Evolutionary conservation across 2,797 vertebrate species (phyloP).

Genomic region (Lagorchestes hirsutus): DNA sequence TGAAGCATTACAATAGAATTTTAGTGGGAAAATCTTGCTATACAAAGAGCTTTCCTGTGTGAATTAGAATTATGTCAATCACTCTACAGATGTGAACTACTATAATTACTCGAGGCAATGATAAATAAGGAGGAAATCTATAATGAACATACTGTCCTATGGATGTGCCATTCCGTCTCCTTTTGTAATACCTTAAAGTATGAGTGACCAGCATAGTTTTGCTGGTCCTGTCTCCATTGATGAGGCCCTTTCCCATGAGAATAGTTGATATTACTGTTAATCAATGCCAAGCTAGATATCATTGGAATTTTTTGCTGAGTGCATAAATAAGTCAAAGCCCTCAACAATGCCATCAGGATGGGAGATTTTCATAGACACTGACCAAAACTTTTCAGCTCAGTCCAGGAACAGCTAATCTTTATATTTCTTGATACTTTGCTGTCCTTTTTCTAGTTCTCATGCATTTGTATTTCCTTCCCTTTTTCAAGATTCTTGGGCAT

Average conservation of each 20-base stretch:
- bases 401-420: background rate
- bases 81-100: background rate
- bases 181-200: slow-evolving; percentile 28
- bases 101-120: slow-evolving; percentile 6
- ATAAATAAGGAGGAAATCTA: background rate
- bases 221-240: background rate
- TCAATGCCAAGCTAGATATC: slow-evolving; percentile 28
- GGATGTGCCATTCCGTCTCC: background rate
- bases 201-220: background rate
- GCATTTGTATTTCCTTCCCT: background rate
- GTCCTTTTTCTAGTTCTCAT: slow-evolving; percentile 6
- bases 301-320: background rate
- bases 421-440: background rate
- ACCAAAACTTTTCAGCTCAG: background rate
- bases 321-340: background rate
- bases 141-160: background rate
- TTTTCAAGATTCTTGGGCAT: slow-evolving; percentile 28
- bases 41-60: background rate
- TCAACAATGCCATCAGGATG: background rate
- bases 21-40: background rate
- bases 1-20: background rate
- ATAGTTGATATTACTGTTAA: background rate
- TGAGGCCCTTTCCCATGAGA: slow-evolving; percentile 32
- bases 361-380: slow-evolving; percentile 23
- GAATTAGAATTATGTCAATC: background rate